Percentiles rank a stretch among this genome's conserved stretches.
Evolutionary conservation across 2,888 invertebrate species (phyloP).

Genomic region (Epinotia brunnichana): DNA sequence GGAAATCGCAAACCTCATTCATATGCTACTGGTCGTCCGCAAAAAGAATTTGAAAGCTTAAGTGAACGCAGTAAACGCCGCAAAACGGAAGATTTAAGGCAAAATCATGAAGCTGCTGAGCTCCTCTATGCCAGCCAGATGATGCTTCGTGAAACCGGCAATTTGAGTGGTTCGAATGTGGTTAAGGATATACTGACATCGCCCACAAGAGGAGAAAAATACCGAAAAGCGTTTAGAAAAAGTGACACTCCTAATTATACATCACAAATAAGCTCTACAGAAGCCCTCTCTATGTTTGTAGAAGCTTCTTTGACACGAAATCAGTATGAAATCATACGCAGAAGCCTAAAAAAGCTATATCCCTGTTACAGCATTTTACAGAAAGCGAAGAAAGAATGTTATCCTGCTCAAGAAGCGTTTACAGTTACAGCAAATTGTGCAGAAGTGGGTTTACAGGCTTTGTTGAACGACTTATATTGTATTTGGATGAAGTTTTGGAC

Average conservation of each 20-base stretch:
- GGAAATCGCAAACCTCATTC: no score
- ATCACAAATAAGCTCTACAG: conserved; percentile 1
- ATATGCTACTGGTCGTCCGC: not conserved
- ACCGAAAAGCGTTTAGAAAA: conserved; percentile 1
- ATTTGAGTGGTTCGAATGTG: not conserved
- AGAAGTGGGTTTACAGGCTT: conserved; percentile 33
- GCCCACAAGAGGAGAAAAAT: conserved; percentile 11
- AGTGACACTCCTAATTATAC: not conserved
- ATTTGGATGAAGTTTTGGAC: conserved; percentile 38
- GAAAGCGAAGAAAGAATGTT: conserved; percentile 43
- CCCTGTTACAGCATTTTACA: conserved; percentile 38
- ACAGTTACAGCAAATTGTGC: conserved; percentile 36
- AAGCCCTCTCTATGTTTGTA: conserved; percentile 41
- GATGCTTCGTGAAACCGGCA: conserved; percentile 1
- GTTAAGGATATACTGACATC: not conserved
- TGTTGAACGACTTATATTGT: conserved; percentile 39
- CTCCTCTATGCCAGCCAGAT: conserved; percentile 4
- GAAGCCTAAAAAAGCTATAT: not conserved
- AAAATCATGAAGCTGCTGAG: conserved; percentile 1
- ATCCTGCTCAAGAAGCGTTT: conserved; percentile 32
- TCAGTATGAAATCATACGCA: conserved; percentile 41
- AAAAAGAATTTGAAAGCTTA: conserved; percentile 2
- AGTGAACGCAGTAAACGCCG: conserved; percentile 2
- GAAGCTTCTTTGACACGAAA: conserved; percentile 41
- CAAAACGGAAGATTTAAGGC: not conserved